Evolutionary conservation across 2,797 vertebrate species (phyloP), one percentile per base, ranked within the genome.

Genomic region (Ctenopoma kingsleyae): DNA sequence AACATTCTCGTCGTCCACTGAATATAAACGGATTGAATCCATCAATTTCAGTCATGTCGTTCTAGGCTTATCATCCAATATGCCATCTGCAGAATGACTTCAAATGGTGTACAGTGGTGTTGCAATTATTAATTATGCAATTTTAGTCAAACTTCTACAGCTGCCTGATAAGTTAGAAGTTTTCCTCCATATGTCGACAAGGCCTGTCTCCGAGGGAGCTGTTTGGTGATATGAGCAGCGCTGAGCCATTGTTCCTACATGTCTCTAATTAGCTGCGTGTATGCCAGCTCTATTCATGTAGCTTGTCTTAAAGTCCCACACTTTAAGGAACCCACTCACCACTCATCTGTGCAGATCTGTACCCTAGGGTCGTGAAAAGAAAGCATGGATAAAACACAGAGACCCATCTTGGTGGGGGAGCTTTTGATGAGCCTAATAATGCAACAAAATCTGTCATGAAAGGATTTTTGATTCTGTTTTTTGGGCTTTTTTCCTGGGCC

Each of bases 381-480:
- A 66, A 68, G 55, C n/a, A 41, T 36, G 48, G 62, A 64, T 71
- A 35, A 82, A 87, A 80, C 53, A 35, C 52, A 71, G 32, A 50
- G 70, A 60, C 52, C 52, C 78, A 23, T 57, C 74, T 38, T 71
- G 63, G 59, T 67, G 49, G 51, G 55, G 59, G 67, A 80, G 72
- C 59, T 67, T 88, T 82, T 88, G 75, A 87, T 87, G 58, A 84
- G 61, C 25, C 60, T 74, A 86, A 80, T 78, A 85, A 89, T 83
- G 81, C 63, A 69, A 71, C 73, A 80, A 81, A 85, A 87, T 77
- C 58, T 76, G 73, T 81, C 50, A 83, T 83, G 47, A 81, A 76
- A 84, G 66, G 32, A 70, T 67, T 74, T 80, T 76, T 54, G 20
- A 73, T 82, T 85, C 63, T 71, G 51, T 77, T 76, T 87, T 80